Base-by-base conservation (phyloP, 2,888 invertebrate genomes). In the Noctua janthina region DNA sequence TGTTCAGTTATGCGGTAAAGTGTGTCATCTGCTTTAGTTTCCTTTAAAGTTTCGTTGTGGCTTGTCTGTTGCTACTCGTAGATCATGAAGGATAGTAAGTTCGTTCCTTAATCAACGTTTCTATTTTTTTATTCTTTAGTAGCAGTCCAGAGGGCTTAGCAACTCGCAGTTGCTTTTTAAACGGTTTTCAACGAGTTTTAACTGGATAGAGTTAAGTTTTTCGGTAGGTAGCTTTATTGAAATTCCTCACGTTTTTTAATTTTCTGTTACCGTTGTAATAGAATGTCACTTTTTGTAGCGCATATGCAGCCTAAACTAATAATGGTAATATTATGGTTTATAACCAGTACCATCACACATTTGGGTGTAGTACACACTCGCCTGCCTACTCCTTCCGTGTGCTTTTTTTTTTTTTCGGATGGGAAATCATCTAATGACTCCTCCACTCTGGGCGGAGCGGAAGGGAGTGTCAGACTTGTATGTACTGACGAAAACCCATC, bases 1-100 rank as follows among this genome's bases (percentile, higher is more conserved):
- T 46, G 66, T 70, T 66, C 59, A 81, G 64, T 74, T 59, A 81
- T 66, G 81, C 46, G 64, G 74, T 59, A 81, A 83, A 83, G 23
- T 81, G 56, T 81, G 74, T 35, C 71, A 51, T 23, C 20, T 23
- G 20, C 10, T 68, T 79, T 69, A 66, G 64, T 78, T 69, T 84
- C 43, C 56, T 59, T 67, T 39, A 39, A 29, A 78, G 23, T 79
- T 80, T 70, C 5, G 70, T 35, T 5, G 20, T 17, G 17, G 39
- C 23, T 66, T 51, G 43, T 59, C 11, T 69, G n/a, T 54, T 49
- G 6, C 20, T 11, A 23, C 56, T 23, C 8, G 2, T 69, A 11
- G 17, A 23, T 82, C 13, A 20, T 56, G 13, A 35, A 59, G 35
- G 11, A 46, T 46, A 46, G 10, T 10, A 8, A 17, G 4, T 46